Evolutionary conservation across 2,888 invertebrate species (phyloP).

Genomic region (Autographa pulchrina): DNA sequence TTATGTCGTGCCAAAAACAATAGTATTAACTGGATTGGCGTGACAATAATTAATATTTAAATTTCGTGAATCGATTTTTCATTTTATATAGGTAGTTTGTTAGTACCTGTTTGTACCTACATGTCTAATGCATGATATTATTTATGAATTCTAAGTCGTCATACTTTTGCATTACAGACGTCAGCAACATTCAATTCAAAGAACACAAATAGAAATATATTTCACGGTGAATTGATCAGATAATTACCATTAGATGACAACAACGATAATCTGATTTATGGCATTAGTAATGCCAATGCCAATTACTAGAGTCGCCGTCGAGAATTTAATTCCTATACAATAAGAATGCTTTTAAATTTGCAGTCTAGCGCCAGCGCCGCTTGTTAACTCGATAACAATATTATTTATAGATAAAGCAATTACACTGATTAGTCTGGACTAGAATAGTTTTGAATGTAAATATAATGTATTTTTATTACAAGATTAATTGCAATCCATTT

Average conservation of each 20-base stretch:
- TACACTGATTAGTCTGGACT: background rate
- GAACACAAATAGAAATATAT: conserved; percentile 11
- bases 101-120: background rate
- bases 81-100: background rate
- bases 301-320: conserved; percentile 29
- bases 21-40: background rate
- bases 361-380: conserved; percentile 12
- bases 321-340: conserved; percentile 32
- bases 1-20: background rate
- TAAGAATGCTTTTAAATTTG: conserved; percentile 28
- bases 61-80: background rate
- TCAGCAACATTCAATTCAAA: background rate
- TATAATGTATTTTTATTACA: background rate
- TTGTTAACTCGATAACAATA: conserved; percentile 19
- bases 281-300: conserved; percentile 31
- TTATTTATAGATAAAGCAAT: conserved; percentile 1
- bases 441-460: conserved; percentile 17
- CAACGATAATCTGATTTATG: conserved; percentile 44
- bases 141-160: background rate
- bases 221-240: conserved; percentile 22
- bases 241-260: conserved; percentile 24
- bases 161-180: conserved; percentile 1
- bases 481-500: background rate
- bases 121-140: background rate
- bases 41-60: background rate